These are phyloP conservation scores for Dipodomys merriami DNA, from an alignment of 2,113 vertebrate genomes.

Conservation along the genomic window DNA sequence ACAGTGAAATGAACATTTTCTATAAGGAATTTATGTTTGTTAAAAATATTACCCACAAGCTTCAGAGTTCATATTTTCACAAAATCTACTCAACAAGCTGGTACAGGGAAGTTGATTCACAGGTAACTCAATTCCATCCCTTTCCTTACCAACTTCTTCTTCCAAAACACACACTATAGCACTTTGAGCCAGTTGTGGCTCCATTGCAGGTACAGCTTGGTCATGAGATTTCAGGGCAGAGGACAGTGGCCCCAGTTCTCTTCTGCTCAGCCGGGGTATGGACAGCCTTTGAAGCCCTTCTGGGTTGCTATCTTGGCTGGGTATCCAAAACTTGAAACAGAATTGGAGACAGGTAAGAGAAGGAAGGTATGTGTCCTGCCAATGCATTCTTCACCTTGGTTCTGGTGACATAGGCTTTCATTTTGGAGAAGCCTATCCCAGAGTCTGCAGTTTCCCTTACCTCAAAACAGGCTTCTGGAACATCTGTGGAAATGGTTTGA, in stretches of 20 bases:
- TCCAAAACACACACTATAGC: conserved; percentile 47
- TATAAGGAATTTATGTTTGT: no score
- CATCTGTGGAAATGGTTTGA: not conserved
- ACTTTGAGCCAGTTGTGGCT: conserved; percentile 25
- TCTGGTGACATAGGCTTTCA: not conserved
- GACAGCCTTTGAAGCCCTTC: not conserved
- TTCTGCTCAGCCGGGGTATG: no score
- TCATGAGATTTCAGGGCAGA: not conserved
- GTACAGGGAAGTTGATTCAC: conserved; percentile 52
- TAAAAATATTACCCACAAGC: not conserved
- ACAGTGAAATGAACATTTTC: no score
- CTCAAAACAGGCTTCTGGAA: not conserved
- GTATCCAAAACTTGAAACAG: not conserved
- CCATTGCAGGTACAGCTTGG: not conserved
- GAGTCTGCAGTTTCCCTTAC: not conserved
- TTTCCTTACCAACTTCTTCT: conserved; percentile 15
- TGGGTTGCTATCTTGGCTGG: not conserved
- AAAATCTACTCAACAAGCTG: conserved; percentile 42
- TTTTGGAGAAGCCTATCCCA: accelerated
- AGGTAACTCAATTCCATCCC: not conserved
- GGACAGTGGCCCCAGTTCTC: not conserved
- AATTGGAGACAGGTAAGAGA: not conserved
- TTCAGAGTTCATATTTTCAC: conserved; percentile 42
- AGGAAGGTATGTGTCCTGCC: not conserved
- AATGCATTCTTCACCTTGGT: not conserved